phyloP scores from a whole-genome alignment of 2,113 vertebrate genomes.

The Neotoma lepida region DNA sequence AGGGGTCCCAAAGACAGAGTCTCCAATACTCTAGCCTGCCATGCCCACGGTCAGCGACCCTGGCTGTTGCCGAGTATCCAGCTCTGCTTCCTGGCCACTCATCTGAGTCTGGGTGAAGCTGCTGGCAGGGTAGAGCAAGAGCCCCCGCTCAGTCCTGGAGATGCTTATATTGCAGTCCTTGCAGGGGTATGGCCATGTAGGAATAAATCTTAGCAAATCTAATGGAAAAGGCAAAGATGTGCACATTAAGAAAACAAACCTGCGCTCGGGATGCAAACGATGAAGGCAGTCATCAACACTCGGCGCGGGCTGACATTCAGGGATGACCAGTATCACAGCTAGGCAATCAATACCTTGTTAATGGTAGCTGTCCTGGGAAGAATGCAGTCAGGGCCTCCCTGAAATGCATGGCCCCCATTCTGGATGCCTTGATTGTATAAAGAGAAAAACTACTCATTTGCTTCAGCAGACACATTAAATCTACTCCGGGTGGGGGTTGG shows the following conservation, averaged over 20 bases:
- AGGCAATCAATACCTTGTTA: conserved; percentile 62
- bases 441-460: conserved; percentile 35
- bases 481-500: neutral
- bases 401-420: conserved; percentile 66
- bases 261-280: rapidly evolving
- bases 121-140: rapidly evolving
- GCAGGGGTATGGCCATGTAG: neutral
- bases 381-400: conserved; percentile 66
- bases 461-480: conserved; percentile 41
- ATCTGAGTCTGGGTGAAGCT: neutral
- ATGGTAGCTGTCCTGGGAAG: conserved; percentile 64
- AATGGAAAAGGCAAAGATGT: conserved; percentile 48
- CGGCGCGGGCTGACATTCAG: neutral
- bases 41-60: rapidly evolving
- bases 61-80: rapidly evolving
- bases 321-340: conserved; percentile 1
- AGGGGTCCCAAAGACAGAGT: rapidly evolving
- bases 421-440: conserved; percentile 58
- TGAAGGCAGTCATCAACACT: conserved; percentile 58
- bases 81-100: rapidly evolving
- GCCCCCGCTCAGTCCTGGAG: neutral
- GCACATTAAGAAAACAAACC: conserved; percentile 57
- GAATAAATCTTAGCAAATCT: conserved; percentile 52
- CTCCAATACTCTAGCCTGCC: rapidly evolving
- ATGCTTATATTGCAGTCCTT: neutral